Conservation (phyloP, 2,888 invertebrate species). For the Elmis aenea region DNA sequence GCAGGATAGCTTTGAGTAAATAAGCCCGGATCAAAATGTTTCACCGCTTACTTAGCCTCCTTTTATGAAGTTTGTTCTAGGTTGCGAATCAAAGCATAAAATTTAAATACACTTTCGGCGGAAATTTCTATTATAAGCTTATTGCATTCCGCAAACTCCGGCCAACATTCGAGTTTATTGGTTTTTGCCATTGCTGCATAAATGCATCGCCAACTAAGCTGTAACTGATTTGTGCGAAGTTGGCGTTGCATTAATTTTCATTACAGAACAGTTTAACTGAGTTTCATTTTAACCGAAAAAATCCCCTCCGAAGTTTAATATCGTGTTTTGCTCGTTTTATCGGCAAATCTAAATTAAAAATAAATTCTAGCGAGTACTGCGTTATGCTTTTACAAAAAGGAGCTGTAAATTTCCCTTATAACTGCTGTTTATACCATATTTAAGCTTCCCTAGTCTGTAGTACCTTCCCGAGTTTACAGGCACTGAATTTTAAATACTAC, state of each 20-base stretch:
- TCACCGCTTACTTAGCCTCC: constrained; percentile 7
- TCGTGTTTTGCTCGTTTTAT: no score
- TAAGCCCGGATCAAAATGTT: constrained; percentile 10
- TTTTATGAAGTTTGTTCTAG: constrained; percentile 1
- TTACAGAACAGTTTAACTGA: constrained; percentile 9
- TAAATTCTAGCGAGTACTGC: constrained; percentile 5
- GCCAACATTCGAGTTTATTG: no score
- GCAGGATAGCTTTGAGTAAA: constrained; percentile 12
- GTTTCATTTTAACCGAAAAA: no score
- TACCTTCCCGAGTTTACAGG: constrained; percentile 12
- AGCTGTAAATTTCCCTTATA: constrained; percentile 7
- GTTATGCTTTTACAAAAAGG: background rate
- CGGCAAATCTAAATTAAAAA: constrained; percentile 12
- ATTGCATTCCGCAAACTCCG: no score
- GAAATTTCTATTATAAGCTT: no score
- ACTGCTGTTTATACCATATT: constrained; percentile 10
- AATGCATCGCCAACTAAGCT: no score
- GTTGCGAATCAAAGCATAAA: constrained; percentile 1
- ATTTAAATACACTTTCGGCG: no score
- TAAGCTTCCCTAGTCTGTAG: constrained; percentile 10
- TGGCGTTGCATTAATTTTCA: constrained; percentile 12
- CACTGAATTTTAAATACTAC: constrained; percentile 12
- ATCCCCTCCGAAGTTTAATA: no score
- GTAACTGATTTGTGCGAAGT: no score
- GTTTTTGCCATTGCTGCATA: no score